These are phyloP conservation scores for Dunckerocampus dactyliophorus DNA, from an alignment of 2,113 vertebrate genomes.

Conservation along the genomic window DNA sequence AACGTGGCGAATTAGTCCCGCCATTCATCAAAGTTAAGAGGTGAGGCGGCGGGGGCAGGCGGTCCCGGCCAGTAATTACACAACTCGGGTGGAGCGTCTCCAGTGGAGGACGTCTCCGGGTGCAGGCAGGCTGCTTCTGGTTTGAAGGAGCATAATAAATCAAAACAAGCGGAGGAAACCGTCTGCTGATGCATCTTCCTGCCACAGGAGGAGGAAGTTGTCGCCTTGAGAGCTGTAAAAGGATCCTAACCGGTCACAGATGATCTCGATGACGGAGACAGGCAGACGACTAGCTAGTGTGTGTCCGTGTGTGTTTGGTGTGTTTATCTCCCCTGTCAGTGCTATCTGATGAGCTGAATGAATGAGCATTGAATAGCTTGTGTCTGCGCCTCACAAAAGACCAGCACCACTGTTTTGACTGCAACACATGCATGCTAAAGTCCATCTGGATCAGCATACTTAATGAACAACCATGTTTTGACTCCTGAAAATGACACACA, in stretches of 20 bases:
- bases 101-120: background rate
- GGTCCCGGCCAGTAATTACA: background rate
- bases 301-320: slow-evolving; percentile 9
- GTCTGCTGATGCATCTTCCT: background rate
- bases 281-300: background rate
- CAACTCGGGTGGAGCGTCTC: background rate
- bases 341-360: slow-evolving; percentile 44
- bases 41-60: background rate
- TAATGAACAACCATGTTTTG: slow-evolving; percentile 13
- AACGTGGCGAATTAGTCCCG: background rate
- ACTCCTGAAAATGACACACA: background rate
- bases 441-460: slow-evolving; percentile 3
- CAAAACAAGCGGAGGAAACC: background rate
- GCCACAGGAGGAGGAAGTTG: slow-evolving; percentile 32
- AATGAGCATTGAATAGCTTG: slow-evolving; percentile 35
- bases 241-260: slow-evolving; percentile 17
- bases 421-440: slow-evolving; percentile 16
- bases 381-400: slow-evolving; percentile 69
- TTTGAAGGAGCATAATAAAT: background rate
- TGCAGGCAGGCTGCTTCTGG: too few species aligned
- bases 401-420: slow-evolving; percentile 54
- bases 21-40: background rate
- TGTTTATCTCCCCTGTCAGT: slow-evolving; percentile 26
- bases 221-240: slow-evolving; percentile 19
- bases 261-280: background rate